Evolutionary conservation across 2,888 invertebrate genomes (phyloP).

Genomic region (Xestia xanthographa): DNA sequence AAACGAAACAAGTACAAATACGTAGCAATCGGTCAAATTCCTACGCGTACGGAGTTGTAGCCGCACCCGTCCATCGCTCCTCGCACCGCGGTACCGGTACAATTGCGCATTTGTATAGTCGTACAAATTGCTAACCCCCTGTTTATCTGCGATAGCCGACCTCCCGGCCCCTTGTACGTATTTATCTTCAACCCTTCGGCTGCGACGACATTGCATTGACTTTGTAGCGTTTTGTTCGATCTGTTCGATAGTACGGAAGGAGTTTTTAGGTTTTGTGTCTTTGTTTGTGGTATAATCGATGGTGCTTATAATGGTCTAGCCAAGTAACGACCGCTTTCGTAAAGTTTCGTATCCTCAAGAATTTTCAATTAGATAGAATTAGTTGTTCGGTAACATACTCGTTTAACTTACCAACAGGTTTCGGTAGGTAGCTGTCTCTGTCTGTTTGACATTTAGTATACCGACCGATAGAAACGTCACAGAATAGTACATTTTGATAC

Average conservation of each 20-base stretch:
- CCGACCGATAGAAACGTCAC: no score
- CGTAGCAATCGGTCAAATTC: slow-evolving; percentile 63
- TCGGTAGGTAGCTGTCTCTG: no score
- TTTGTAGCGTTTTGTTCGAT: slow-evolving; percentile 84
- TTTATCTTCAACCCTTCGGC: slow-evolving; percentile 88
- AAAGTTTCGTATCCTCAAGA: neutral
- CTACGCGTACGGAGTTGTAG: slow-evolving; percentile 57
- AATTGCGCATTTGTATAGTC: slow-evolving; percentile 84
- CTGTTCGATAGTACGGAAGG: slow-evolving; percentile 65
- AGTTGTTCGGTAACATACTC: neutral
- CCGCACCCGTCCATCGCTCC: slow-evolving; percentile 62
- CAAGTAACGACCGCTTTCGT: neutral
- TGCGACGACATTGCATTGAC: slow-evolving; percentile 82
- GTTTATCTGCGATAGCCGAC: slow-evolving; percentile 83
- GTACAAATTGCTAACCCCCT: slow-evolving; percentile 89
- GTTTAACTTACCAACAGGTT: no score
- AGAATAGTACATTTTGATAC: no score
- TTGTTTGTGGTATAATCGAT: slow-evolving; percentile 36
- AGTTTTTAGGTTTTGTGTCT: slow-evolving; percentile 44
- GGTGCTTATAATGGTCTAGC: neutral
- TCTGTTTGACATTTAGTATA: no score
- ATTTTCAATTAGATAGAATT: neutral
- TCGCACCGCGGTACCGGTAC: slow-evolving; percentile 30
- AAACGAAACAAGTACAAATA: slow-evolving; percentile 59
- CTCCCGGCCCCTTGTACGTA: slow-evolving; percentile 83